A percentile compares a stretch with the other conserved stretches of the same genome.
Evolutionary conservation across 2,888 invertebrate genomes (phyloP).

Genomic region (Xestia xanthographa): DNA sequence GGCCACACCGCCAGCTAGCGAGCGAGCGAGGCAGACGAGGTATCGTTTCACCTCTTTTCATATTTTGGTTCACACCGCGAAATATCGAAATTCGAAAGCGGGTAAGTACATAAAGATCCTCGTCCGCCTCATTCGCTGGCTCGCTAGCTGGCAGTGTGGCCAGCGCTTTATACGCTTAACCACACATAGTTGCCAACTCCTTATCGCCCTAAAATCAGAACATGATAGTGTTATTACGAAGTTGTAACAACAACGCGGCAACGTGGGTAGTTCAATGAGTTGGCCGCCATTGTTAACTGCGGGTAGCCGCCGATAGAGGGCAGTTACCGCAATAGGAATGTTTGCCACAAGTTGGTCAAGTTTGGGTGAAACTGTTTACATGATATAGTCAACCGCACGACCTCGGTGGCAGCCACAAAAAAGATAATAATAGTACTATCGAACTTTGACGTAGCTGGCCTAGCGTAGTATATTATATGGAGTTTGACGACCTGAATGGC

Average conservation of each 20-base stretch:
- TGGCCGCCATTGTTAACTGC: slow-evolving; percentile 5
- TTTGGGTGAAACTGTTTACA: background rate
- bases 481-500: no score
- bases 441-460: background rate
- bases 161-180: background rate
- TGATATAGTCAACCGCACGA: background rate
- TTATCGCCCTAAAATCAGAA: slow-evolving; percentile 7
- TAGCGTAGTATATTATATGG: background rate
- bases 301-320: slow-evolving; percentile 8
- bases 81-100: no score
- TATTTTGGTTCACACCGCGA: no score
- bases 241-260: slow-evolving; percentile 8
- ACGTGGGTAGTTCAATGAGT: slow-evolving; percentile 15
- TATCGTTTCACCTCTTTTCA: no score
- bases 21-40: no score
- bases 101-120: no score
- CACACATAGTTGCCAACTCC: slow-evolving; percentile 7
- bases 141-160: no score
- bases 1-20: no score
- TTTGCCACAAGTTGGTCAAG: background rate
- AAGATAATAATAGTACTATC: background rate
- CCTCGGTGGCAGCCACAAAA: background rate
- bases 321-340: slow-evolving; percentile 23
- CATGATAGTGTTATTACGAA: background rate
- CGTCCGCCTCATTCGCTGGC: no score